Conservation (phyloP, 1,140 invertebrate genomes). For the Ladona fulva region DNA sequence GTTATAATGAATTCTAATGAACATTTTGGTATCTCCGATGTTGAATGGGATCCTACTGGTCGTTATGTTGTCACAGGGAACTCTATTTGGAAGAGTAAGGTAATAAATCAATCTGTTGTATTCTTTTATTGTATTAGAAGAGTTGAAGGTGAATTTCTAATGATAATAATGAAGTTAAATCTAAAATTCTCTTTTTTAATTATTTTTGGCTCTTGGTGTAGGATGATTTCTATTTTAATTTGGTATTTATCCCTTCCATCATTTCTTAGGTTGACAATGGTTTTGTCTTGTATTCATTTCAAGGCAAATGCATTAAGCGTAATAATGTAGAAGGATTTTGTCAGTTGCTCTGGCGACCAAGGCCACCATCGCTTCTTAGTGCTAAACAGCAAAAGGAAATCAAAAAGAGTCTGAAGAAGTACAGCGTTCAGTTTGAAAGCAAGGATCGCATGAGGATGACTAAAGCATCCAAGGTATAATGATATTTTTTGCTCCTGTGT, state of each 20-base stretch:
- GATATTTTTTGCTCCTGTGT: not conserved
- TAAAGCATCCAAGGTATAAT: conserved; percentile 77
- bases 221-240: no score
- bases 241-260: no score
- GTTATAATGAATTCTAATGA: conserved; percentile 87
- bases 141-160: not conserved
- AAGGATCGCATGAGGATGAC: conserved; percentile 89
- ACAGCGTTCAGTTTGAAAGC: conserved; percentile 89
- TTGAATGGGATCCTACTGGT: conserved; percentile 99
- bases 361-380: conserved; percentile 75
- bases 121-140: not conserved
- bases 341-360: conserved; percentile 91
- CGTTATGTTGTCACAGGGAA: conserved; percentile 93
- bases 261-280: conserved; percentile 67
- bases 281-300: conserved; percentile 97
- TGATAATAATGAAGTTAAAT: not conserved
- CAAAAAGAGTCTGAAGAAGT: conserved; percentile 97
- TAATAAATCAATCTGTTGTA: conserved; percentile 24
- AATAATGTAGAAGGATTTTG: conserved; percentile 87
- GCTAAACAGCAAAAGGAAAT: conserved; percentile 84
- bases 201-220: conserved; percentile 17
- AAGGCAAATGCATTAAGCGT: conserved; percentile 72
- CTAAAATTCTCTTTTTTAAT: conserved; percentile 6
- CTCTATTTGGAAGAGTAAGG: conserved; percentile 92
- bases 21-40: conserved; percentile 89